These are phyloP conservation scores for Eulacestoma nigropectus DNA, from an alignment of 2,113 vertebrate genomes.

Conservation along the genomic window DNA sequence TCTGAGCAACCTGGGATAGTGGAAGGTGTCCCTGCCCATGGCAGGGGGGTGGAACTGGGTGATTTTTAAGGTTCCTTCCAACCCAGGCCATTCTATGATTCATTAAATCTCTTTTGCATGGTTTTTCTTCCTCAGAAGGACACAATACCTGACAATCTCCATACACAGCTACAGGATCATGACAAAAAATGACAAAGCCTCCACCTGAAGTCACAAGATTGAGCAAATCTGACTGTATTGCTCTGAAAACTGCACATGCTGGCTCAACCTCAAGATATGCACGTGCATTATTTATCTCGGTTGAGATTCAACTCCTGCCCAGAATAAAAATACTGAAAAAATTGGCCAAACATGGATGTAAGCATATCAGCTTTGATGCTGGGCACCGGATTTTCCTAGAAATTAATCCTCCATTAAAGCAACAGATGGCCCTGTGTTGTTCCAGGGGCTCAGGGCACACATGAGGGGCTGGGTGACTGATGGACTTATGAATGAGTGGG, in stretches of 20 bases:
- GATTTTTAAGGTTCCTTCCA: background rate
- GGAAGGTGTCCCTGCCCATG: background rate
- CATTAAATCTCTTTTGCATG: background rate
- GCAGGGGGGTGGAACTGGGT: no score
- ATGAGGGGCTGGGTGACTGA: background rate
- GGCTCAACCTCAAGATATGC: background rate
- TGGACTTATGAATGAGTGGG: slow-evolving; percentile 46
- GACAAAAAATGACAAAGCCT: background rate
- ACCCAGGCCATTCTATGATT: background rate
- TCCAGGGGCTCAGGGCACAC: background rate
- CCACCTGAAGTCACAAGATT: background rate
- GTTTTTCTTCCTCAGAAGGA: background rate
- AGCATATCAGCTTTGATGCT: slow-evolving; percentile 16
- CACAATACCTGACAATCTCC: background rate
- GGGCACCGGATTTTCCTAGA: slow-evolving; percentile 46
- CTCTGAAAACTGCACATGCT: background rate
- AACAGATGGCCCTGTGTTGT: slow-evolving; percentile 46
- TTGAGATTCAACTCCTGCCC: background rate
- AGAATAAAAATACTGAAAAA: background rate
- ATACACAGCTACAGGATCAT: background rate
- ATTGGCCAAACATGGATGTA: background rate
- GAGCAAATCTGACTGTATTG: background rate
- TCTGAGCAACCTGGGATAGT: accelerated
- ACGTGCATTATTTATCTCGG: background rate
- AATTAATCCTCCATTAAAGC: slow-evolving; percentile 62